Percentiles rank a stretch among this genome's conserved stretches.
These are phyloP conservation scores for Clarias batrachus DNA, from an alignment of 2,113 vertebrate species.

Conservation along the genomic window DNA sequence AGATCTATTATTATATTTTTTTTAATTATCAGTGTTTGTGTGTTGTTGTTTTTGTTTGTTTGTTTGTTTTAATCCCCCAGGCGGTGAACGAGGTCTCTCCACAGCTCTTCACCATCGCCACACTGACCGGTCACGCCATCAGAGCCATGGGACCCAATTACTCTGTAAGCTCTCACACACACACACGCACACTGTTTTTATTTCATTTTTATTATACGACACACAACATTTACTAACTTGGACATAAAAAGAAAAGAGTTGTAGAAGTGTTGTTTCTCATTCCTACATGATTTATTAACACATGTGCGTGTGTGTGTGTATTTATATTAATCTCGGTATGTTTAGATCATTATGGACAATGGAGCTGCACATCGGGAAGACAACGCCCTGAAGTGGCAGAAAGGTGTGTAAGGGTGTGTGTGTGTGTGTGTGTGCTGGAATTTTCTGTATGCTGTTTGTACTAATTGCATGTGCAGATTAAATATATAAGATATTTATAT, in stretches of 20 bases:
- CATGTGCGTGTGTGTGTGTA: not conserved
- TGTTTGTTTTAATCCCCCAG: constrained; percentile 55
- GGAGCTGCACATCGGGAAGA: constrained; percentile 66
- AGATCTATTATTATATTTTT: not conserved
- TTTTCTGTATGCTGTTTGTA: not conserved
- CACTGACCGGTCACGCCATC: constrained; percentile 78
- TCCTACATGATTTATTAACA: not conserved
- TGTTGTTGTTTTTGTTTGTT: not conserved
- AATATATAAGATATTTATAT: too few relatives aligned
- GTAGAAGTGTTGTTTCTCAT: not conserved
- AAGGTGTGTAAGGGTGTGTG: constrained; percentile 60
- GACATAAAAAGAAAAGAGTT: not conserved
- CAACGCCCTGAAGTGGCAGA: constrained; percentile 72
- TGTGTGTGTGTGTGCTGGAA: not conserved
- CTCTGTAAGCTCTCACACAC: constrained; percentile 67
- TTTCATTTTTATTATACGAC: too few relatives aligned
- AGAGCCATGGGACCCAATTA: constrained; percentile 79
- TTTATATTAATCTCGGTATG: not conserved
- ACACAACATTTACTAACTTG: not conserved
- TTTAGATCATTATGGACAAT: constrained; percentile 80
- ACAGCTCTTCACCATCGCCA: constrained; percentile 78
- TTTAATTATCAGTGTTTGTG: not conserved
- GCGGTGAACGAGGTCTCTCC: constrained; percentile 65
- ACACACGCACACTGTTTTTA: too few relatives aligned
- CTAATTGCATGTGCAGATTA: not conserved